Evolutionary conservation across 2,113 vertebrate genomes (phyloP), one percentile per base, ranked within the genome.

Genomic region (Chrysemys picta): DNA sequence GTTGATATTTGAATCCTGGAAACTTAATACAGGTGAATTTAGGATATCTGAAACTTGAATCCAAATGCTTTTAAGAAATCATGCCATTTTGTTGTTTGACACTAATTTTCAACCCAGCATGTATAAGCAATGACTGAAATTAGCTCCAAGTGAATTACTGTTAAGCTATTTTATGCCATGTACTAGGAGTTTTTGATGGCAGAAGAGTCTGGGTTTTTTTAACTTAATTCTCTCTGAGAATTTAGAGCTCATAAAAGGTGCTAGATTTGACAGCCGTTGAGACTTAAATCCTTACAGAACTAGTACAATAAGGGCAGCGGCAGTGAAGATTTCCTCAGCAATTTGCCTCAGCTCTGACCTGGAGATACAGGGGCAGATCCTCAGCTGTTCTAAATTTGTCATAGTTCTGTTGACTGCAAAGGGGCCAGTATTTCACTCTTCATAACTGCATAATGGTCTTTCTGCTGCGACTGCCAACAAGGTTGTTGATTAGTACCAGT

Each of bases 31-130:
- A 96, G 88, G 75, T 97, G 95, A 97, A 95, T 85, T 97, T 93
- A 97, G 90, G 94, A 89, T 94, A 89, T 89, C 95, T 98, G 97
- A 97, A 98, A 97, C 94, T 95, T 94, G 87, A 98, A 96, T 98
- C 95, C 62, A 94, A 94, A 96, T 95, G 97, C 98, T 98, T 98
- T 98, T 97, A 93, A 97, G 96, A 98, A 98, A 89, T 97, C 95
- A 94, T 97, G 97, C 94, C 84, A 98, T 97, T 98, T 98, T 98
- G 94, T 98, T 96, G 80, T 97, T 98, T 98, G 98, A 98, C 98
- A 98, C 97, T 98, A 98, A 98, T 98, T 98, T 98, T 98, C 98
- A 96, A 96, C 97, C 93, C 96, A 98, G 98, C 97, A 88, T 97
- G 98, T 96, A 97, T 96, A 97, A 98, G 91, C 96, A 97, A 94